phyloP scores from a whole-genome alignment of 2,113 vertebrate species.

The Labeo catla region DNA sequence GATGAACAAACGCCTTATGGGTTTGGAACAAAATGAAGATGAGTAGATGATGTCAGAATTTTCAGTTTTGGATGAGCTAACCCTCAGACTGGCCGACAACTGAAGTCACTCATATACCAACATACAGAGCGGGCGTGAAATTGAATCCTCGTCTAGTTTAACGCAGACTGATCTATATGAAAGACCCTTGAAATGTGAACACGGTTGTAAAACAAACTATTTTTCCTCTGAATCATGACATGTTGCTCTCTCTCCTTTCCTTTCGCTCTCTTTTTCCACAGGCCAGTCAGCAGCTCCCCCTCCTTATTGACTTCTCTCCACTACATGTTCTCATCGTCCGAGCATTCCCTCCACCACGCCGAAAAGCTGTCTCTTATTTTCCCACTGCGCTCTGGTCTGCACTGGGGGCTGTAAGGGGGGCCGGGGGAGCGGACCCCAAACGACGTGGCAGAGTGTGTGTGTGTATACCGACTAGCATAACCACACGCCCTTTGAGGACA shows the following conservation, averaged over 20 bases:
- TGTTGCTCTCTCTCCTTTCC: conserved; percentile 26
- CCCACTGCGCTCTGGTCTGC: conserved; percentile 50
- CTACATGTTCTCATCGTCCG: conserved; percentile 62
- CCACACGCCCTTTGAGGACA: conserved; percentile 45
- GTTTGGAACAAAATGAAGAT: not conserved
- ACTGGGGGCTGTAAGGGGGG: conserved; percentile 55
- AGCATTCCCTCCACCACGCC: conserved; percentile 57
- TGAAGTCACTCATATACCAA: not conserved
- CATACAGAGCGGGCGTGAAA: not conserved
- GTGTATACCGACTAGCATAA: conserved; percentile 27
- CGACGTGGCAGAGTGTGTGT: conserved; percentile 54
- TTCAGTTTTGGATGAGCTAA: not conserved
- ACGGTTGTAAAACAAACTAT: conserved; percentile 55
- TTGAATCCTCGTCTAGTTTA: conserved; percentile 32
- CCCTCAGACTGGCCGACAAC: not conserved
- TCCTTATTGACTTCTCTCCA: conserved; percentile 44
- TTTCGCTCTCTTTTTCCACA: conserved; percentile 50
- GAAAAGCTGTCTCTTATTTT: conserved; percentile 61
- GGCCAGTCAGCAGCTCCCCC: conserved; percentile 49
- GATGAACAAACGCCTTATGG: not conserved
- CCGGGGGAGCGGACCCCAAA: conserved; percentile 55
- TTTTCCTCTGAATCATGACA: conserved; percentile 53
- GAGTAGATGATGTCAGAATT: not conserved
- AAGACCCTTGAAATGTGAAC: conserved; percentile 50
- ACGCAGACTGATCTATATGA: conserved; percentile 34